Conservation (phyloP, 2,888 invertebrate species). For the Crioceris asparagi region DNA sequence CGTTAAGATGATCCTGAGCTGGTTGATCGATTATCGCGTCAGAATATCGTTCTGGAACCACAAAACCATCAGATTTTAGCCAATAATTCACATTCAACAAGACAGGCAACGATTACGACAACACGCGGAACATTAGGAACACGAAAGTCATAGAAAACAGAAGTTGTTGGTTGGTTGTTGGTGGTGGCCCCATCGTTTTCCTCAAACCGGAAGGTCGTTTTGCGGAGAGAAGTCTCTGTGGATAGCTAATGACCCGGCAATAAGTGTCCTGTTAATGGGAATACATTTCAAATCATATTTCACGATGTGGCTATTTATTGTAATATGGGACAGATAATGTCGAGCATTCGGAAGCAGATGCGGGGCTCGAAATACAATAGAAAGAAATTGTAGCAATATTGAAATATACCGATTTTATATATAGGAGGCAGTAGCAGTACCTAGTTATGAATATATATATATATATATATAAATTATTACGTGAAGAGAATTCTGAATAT, state of each 20-base stretch:
- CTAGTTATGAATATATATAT: too few species aligned
- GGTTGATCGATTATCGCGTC: not conserved
- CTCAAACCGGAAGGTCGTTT: conserved; percentile 29
- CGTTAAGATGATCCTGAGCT: too few species aligned
- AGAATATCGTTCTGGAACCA: not conserved
- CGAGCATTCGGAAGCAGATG: too few species aligned
- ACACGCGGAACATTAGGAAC: conserved; percentile 31
- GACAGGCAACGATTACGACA: conserved; percentile 31
- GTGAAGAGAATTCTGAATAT: too few species aligned
- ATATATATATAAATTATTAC: too few species aligned
- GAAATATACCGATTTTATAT: too few species aligned
- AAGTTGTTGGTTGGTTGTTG: conserved; percentile 29
- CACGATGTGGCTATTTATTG: conserved; percentile 8
- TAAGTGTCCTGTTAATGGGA: conserved; percentile 18
- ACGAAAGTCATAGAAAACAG: conserved; percentile 35
- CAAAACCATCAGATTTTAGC: conserved; percentile 9
- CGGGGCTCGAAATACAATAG: too few species aligned
- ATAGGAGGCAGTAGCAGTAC: too few species aligned
- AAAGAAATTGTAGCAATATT: too few species aligned
- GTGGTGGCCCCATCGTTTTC: conserved; percentile 31
- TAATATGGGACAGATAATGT: too few species aligned
- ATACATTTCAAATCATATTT: conserved; percentile 14
- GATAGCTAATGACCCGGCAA: conserved; percentile 24
- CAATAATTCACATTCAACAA: conserved; percentile 34
- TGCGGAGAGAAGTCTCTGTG: conserved; percentile 20